A percentile compares a stretch with the other conserved stretches of the same genome.
Evolutionary conservation across 2,797 vertebrate species (phyloP).

Genomic region (Lutjanus argentimaculatus): DNA sequence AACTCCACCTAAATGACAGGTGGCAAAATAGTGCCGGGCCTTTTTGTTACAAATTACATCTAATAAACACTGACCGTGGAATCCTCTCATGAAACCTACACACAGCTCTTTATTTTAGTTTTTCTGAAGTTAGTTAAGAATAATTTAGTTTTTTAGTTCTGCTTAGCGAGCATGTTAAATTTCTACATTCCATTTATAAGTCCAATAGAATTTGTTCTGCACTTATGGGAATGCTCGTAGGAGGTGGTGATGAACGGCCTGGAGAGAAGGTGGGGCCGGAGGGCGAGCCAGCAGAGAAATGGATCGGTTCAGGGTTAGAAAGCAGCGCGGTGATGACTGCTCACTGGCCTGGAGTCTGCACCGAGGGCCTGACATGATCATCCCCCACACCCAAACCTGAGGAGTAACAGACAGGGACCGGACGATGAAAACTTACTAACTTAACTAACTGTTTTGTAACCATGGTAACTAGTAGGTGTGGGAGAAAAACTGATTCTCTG

Average conservation of each 20-base stretch:
- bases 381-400: neutral
- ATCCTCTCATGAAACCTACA: neutral
- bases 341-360: neutral
- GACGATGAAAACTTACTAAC: too few relatives aligned
- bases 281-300: conserved; percentile 5
- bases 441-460: too few relatives aligned
- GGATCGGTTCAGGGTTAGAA: conserved; percentile 24
- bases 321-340: conserved; percentile 9
- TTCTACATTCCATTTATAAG: conserved; percentile 4
- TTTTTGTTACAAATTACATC: conserved; percentile 33
- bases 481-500: too few relatives aligned
- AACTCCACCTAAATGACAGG: conserved; percentile 90
- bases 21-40: conserved; percentile 68
- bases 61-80: conserved; percentile 8
- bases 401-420: neutral
- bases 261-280: neutral
- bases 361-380: neutral
- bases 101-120: neutral
- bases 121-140: neutral
- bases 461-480: too few relatives aligned
- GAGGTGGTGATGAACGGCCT: conserved; percentile 17
- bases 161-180: neutral
- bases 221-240: neutral
- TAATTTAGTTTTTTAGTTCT: neutral
- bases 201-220: conserved; percentile 16